Evolutionary conservation across 2,797 vertebrate genomes (phyloP).

Genomic region (Choloepus didactylus): DNA sequence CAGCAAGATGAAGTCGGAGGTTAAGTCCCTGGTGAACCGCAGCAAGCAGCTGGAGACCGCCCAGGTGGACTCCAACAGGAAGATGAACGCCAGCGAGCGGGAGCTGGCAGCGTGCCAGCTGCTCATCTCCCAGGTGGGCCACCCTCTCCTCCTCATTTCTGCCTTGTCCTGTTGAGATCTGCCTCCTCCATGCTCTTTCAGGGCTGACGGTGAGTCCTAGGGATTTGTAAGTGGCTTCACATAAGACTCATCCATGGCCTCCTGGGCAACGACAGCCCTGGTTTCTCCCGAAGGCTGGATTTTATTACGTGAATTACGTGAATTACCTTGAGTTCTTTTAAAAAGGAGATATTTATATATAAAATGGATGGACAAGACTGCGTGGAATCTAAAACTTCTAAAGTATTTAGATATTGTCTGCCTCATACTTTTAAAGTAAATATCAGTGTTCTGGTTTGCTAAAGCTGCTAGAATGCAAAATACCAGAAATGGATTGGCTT

Average conservation of each 20-base stretch:
- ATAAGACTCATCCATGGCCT: background rate
- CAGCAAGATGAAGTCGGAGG: constrained; percentile 98
- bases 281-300: background rate
- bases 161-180: background rate
- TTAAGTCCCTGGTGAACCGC: constrained; percentile 95
- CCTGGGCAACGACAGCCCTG: background rate
- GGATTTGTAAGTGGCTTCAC: background rate
- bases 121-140: constrained; percentile 94
- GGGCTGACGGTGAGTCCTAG: fast-evolving
- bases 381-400: background rate
- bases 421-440: background rate
- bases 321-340: background rate
- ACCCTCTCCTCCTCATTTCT: background rate
- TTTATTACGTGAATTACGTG: background rate
- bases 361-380: background rate
- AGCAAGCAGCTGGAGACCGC: constrained; percentile 94
- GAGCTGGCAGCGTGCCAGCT: constrained; percentile 95
- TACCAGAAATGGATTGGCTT: no score
- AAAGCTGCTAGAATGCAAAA: no score
- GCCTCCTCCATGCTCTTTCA: fast-evolving
- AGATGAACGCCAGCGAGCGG: constrained; percentile 93
- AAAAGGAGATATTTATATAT: background rate
- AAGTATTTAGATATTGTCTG: background rate
- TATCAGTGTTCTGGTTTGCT: no score
- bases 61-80: constrained; percentile 92